Conservation (phyloP, 2,888 invertebrate genomes). For the Carterocephalus palaemon region DNA sequence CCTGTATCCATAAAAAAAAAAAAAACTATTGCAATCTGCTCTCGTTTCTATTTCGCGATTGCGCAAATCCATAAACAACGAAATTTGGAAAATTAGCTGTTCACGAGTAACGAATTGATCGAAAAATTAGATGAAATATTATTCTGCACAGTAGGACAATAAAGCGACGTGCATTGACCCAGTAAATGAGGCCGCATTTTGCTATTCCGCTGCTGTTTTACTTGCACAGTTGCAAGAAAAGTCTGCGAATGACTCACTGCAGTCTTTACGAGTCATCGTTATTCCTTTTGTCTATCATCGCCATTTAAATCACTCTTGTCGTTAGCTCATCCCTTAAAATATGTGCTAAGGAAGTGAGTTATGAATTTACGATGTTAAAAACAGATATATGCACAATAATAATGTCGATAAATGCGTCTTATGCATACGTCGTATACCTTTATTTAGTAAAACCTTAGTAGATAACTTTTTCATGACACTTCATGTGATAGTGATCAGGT, state of each 20-base stretch:
- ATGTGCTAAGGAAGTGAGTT: too few relatives aligned
- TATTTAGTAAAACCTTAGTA: too few relatives aligned
- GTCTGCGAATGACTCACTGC: constrained; percentile 3
- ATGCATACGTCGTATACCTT: too few relatives aligned
- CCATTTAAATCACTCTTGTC: constrained; percentile 6
- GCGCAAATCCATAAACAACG: not conserved
- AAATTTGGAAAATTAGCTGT: not conserved
- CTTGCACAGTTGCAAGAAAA: constrained; percentile 14
- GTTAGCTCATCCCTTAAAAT: too few relatives aligned
- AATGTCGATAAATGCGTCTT: too few relatives aligned
- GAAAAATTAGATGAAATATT: constrained; percentile 16
- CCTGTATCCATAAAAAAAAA: too few relatives aligned
- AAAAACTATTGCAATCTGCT: too few relatives aligned
- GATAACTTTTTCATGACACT: too few relatives aligned
- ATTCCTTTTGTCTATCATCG: constrained; percentile 6
- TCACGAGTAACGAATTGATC: not conserved
- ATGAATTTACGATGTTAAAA: too few relatives aligned
- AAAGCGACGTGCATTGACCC: constrained; percentile 18
- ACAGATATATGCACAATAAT: too few relatives aligned
- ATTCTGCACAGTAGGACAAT: constrained; percentile 9
- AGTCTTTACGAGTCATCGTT: constrained; percentile 3
- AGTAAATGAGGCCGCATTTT: constrained; percentile 15
- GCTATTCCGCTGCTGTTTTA: constrained; percentile 9
- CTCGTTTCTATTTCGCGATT: constrained; percentile 1
- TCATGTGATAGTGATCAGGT: too few relatives aligned